Evolutionary conservation across 1,140 invertebrate species (phyloP).

Genomic region (Drosophila eugracilis): DNA sequence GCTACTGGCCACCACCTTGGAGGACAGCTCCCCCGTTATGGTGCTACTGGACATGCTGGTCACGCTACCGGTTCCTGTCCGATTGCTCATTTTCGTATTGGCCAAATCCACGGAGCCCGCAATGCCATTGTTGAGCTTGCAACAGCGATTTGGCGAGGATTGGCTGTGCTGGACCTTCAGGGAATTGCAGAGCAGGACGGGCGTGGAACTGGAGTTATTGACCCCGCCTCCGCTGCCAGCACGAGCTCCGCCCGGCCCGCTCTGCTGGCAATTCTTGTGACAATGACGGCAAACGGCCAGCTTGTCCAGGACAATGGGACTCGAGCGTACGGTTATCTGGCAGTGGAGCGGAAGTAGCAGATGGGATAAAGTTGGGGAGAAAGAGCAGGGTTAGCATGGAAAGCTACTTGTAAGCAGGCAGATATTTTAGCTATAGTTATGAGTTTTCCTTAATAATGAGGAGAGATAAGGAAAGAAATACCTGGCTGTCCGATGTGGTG

Average conservation of each 20-base stretch:
- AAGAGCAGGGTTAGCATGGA: slow-evolving; percentile 36
- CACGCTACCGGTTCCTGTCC: slow-evolving; percentile 59
- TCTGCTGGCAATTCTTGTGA: slow-evolving; percentile 88
- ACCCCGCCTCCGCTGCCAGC: slow-evolving; percentile 8
- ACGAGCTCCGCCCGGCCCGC: slow-evolving; percentile 9
- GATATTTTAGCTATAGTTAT: background rate
- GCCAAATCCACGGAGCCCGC: slow-evolving; percentile 9
- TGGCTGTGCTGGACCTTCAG: slow-evolving; percentile 84
- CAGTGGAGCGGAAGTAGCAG: background rate
- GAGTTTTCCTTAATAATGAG: background rate
- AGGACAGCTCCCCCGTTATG: slow-evolving; percentile 74
- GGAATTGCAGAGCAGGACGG: slow-evolving; percentile 76
- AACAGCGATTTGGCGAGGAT: slow-evolving; percentile 83
- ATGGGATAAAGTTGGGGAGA: background rate
- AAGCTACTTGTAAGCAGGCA: background rate
- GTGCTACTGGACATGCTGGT: slow-evolving; percentile 81
- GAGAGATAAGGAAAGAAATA: slow-evolving; percentile 48
- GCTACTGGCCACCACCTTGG: slow-evolving; percentile 77
- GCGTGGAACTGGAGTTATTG: slow-evolving; percentile 17
- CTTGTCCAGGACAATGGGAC: slow-evolving; percentile 87
- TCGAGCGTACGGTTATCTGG: slow-evolving; percentile 89
- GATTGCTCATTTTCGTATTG: background rate
- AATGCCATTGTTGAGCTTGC: slow-evolving; percentile 69
- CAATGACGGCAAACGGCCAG: slow-evolving; percentile 89
- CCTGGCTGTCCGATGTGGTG: slow-evolving; percentile 90